Percentiles rank a stretch among this genome's conserved stretches.
Conservation (phyloP, 2,888 invertebrate genomes). For the Tridacna crocea region DNA sequence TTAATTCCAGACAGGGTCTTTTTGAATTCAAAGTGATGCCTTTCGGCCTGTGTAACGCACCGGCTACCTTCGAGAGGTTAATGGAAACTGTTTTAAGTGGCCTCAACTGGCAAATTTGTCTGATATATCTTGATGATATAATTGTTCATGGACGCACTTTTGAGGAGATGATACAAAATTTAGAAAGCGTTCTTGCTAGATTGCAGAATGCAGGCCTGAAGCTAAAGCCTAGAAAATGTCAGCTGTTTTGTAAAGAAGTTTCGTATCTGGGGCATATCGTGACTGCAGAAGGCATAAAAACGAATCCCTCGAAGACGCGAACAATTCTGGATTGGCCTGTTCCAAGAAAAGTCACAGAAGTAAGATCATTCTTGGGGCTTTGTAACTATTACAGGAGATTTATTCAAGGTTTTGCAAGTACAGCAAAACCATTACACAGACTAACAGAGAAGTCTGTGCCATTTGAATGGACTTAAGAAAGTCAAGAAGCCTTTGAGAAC, state of each 20-base stretch:
- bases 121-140: slow-evolving; percentile 46
- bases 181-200: slow-evolving; percentile 29
- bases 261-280: slow-evolving; percentile 34
- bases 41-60: slow-evolving; percentile 38
- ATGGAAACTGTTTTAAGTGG: slow-evolving; percentile 47
- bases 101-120: slow-evolving; percentile 40
- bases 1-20: slow-evolving; percentile 19
- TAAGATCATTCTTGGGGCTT: slow-evolving; percentile 11
- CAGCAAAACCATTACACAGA: slow-evolving; percentile 13
- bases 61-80: slow-evolving; percentile 51
- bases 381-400: slow-evolving; percentile 17
- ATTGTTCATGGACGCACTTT: slow-evolving; percentile 39
- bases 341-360: background rate
- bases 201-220: slow-evolving; percentile 42
- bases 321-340: background rate
- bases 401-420: slow-evolving; percentile 10
- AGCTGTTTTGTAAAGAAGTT: slow-evolving; percentile 25
- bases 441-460: slow-evolving; percentile 10
- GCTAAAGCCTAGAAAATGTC: slow-evolving; percentile 42
- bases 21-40: background rate
- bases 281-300: slow-evolving; percentile 26
- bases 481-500: background rate
- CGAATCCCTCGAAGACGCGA: slow-evolving; percentile 26
- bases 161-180: slow-evolving; percentile 25
- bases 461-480: slow-evolving; percentile 6